Conservation (phyloP, 2,113 vertebrate species). For the Calyptomena viridis region DNA sequence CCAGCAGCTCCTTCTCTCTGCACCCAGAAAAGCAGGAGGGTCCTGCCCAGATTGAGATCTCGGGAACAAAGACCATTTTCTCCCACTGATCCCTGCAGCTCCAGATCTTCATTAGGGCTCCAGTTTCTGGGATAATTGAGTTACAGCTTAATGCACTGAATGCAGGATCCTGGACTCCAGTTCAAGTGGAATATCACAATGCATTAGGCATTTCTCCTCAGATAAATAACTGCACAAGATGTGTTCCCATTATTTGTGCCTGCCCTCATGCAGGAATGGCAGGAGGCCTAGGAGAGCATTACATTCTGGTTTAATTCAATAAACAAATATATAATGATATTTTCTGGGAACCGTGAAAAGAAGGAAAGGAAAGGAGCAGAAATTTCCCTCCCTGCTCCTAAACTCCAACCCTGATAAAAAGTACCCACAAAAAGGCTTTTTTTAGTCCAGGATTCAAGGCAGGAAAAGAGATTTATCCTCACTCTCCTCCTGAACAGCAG, state of each 20-base stretch:
- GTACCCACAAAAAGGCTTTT: not conserved
- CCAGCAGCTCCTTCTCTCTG: no score
- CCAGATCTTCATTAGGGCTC: not conserved
- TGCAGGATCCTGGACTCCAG: not conserved
- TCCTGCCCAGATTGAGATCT: not conserved
- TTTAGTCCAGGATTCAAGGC: not conserved
- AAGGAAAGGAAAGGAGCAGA: not conserved
- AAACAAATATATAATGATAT: not conserved
- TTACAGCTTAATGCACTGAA: not conserved
- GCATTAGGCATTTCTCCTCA: slow-evolving; percentile 40
- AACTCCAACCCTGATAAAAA: not conserved
- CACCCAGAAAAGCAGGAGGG: not conserved
- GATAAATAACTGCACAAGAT: slow-evolving; percentile 27
- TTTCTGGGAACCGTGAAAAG: not conserved
- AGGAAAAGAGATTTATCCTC: not conserved
- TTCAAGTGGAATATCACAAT: not conserved
- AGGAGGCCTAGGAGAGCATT: slow-evolving; percentile 14
- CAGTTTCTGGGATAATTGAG: not conserved
- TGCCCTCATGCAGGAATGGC: not conserved
- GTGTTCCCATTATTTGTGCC: slow-evolving; percentile 3
- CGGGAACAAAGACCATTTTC: not conserved
- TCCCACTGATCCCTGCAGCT: not conserved
- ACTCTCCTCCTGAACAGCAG: not conserved
- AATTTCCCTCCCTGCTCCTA: not conserved
- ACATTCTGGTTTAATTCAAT: slow-evolving; percentile 5